phyloP scores from a whole-genome alignment of 2,888 invertebrate genomes.

The Sialis fuliginosa region DNA sequence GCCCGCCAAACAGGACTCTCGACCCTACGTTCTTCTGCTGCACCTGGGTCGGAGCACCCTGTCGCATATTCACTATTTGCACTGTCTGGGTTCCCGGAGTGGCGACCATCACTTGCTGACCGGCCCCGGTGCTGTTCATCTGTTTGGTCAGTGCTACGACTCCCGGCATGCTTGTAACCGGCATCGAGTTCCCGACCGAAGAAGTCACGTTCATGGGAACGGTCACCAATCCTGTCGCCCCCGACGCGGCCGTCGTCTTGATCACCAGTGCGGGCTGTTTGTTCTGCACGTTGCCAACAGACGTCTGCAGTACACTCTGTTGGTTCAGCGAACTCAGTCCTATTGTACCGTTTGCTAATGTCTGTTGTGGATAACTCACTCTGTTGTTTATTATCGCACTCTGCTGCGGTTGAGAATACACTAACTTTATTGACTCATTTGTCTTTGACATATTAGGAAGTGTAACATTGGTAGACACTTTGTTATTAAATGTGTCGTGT shows the following conservation, averaged over 20 bases:
- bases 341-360: constrained; percentile 52
- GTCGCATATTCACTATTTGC: constrained; percentile 72
- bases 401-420: constrained; percentile 32
- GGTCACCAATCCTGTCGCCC: constrained; percentile 36
- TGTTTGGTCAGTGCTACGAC: constrained; percentile 46
- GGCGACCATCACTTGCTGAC: constrained; percentile 34
- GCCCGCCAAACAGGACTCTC: constrained; percentile 69
- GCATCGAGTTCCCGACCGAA: constrained; percentile 26
- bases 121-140: constrained; percentile 33
- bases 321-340: constrained; percentile 33
- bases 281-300: constrained; percentile 24
- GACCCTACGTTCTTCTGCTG: constrained; percentile 63
- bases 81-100: constrained; percentile 41
- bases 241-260: constrained; percentile 22
- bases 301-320: constrained; percentile 23
- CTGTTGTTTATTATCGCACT: constrained; percentile 34
- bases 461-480: constrained; percentile 8
- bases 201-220: constrained; percentile 45
- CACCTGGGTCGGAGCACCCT: constrained; percentile 48
- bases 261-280: constrained; percentile 24
- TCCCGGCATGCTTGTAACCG: constrained; percentile 37
- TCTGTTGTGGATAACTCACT: constrained; percentile 42
- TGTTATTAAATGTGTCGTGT: constrained; percentile 17
- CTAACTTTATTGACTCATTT: constrained; percentile 35
- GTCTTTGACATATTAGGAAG: constrained; percentile 25